phyloP scores from a whole-genome alignment of 1,140 invertebrate genomes.

The Euschistus heros region DNA sequence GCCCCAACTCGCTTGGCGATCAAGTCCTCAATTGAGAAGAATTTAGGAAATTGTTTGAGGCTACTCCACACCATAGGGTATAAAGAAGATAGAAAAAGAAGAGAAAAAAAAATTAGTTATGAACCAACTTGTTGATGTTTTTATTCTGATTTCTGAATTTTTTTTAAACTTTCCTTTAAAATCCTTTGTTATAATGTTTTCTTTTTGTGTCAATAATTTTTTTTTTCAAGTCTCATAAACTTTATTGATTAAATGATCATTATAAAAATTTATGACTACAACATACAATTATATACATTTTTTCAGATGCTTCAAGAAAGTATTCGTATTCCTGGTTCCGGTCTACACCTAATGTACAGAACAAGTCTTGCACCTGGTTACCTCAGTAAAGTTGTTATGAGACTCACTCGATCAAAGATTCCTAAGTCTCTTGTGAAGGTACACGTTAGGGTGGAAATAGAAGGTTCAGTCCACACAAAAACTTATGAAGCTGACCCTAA shows the following conservation, averaged over 20 bases:
- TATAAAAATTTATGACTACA: not conserved
- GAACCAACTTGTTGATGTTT: too few species aligned
- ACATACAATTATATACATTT: not conserved
- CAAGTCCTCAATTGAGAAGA: too few species aligned
- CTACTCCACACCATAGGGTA: too few species aligned
- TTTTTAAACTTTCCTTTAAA: too few species aligned
- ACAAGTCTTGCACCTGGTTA: constrained; percentile 87
- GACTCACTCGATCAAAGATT: constrained; percentile 68
- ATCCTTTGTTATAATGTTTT: too few species aligned
- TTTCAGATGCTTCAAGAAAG: constrained; percentile 90
- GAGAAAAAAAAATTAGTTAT: too few species aligned
- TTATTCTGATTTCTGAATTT: too few species aligned
- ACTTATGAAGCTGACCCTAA: constrained; percentile 92
- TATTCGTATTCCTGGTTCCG: constrained; percentile 81
- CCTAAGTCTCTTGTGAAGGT: constrained; percentile 74
- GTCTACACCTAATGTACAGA: constrained; percentile 83
- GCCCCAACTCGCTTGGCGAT: too few species aligned
- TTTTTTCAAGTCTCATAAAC: not conserved
- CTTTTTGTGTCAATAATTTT: not conserved
- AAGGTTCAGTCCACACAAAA: constrained; percentile 81
- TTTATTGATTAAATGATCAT: not conserved
- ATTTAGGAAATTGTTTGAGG: too few species aligned
- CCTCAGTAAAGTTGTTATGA: constrained; percentile 81
- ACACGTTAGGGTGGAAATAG: constrained; percentile 79
- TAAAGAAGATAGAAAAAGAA: too few species aligned